Percentiles rank a stretch among this genome's conserved stretches.
Conservation (phyloP, 1,140 invertebrate genomes). For the Luehdorfia chinensis region DNA sequence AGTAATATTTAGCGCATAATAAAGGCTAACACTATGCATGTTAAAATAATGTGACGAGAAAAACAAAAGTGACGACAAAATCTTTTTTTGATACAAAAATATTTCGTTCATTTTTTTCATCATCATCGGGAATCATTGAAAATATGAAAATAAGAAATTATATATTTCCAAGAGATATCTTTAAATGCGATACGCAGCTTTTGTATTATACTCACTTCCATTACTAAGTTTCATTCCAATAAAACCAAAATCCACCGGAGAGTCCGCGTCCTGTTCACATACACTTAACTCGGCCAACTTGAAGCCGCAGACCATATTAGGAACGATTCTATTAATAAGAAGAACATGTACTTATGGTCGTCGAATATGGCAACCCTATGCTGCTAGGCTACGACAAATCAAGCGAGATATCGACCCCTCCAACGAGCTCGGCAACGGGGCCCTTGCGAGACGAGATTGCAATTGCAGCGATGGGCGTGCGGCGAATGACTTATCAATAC, state of each 20-base stretch:
- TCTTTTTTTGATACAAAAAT: no score
- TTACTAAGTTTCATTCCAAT: neutral
- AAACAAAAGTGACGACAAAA: no score
- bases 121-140: no score
- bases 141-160: no score
- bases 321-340: conserved; percentile 12
- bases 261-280: no score
- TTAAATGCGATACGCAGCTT: no score
- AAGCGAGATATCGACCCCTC: conserved; percentile 42
- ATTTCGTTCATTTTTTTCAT: no score
- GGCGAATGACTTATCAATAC: conserved; percentile 6
- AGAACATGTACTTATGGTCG: neutral
- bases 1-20: no score
- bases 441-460: conserved; percentile 25
- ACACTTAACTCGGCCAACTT: neutral
- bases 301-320: neutral
- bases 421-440: conserved; percentile 28
- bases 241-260: neutral
- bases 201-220: no score
- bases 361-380: conserved; percentile 29
- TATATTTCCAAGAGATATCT: no score
- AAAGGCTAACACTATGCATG: no score
- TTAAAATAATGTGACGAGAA: no score
- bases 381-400: conserved; percentile 33
- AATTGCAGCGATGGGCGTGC: conserved; percentile 22